Conservation (phyloP, 2,797 vertebrate genomes). For the Moxostoma hubbsi region DNA sequence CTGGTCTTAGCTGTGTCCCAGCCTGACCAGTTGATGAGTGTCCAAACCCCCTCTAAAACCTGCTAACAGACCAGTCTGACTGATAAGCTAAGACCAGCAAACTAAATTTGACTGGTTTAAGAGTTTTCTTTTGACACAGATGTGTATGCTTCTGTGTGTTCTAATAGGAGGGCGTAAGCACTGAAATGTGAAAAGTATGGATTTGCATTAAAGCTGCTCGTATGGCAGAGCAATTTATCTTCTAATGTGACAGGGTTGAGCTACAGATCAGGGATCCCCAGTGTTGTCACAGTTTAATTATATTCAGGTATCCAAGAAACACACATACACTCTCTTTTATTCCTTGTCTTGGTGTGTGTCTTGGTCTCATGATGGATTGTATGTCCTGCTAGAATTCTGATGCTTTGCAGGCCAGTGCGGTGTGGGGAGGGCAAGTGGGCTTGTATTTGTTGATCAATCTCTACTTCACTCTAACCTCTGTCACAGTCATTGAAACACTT, state of each 20-base stretch:
- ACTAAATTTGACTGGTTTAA: no score
- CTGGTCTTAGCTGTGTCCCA: no score
- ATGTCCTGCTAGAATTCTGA: constrained; percentile 68
- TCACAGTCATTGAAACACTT: constrained; percentile 60
- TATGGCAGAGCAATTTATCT: constrained; percentile 70
- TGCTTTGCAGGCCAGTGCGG: constrained; percentile 47
- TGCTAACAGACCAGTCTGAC: no score
- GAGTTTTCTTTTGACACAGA: no score
- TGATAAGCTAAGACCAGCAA: no score
- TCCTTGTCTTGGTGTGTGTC: constrained; percentile 23
- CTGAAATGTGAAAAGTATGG: constrained; percentile 67
- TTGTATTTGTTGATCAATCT: constrained; percentile 69
- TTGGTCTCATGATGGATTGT: constrained; percentile 71
- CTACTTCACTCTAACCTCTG: constrained; percentile 65
- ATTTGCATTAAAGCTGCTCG: constrained; percentile 71
- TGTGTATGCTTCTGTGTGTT: no score
- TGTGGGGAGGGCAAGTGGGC: constrained; percentile 62
- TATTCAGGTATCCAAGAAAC: constrained; percentile 68
- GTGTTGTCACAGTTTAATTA: constrained; percentile 69
- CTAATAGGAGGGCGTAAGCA: constrained; percentile 2
- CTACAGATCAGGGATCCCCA: constrained; percentile 59
- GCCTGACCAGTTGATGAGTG: no score
- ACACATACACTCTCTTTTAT: constrained; percentile 8
- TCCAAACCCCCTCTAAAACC: no score
- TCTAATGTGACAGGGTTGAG: constrained; percentile 64